Evolutionary conservation across 2,888 invertebrate species (phyloP), one percentile per base, ranked within the genome.

Genomic region (Mythimna ferrago): DNA sequence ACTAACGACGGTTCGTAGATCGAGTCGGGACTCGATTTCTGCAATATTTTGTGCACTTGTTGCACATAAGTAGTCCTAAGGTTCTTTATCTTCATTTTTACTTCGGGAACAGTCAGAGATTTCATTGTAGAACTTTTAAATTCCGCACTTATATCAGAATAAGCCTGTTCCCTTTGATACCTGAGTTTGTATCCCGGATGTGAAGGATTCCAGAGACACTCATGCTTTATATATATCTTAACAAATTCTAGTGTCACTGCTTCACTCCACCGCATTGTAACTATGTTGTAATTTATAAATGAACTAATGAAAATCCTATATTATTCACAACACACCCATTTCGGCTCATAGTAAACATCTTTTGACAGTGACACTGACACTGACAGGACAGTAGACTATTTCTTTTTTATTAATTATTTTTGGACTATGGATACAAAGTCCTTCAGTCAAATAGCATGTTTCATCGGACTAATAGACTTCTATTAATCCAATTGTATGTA

Each of bases 31-130:
- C 90, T 92, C 0, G 95, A 95, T 86, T 93, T 94, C 54, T 92
- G 90, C 35, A 94, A 82, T 78, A 96, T 95, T 89, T 96, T 96
- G 72, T 94, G 91, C 3, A 96, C 91, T 89, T 96, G 93, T 82
- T 96, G 96, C 19, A 90, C 86, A 64, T 96, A 96, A 0, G 96
- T 96, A n/a, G 95, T 94, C 72, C 96, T 89, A 11, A 96, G 87
- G 78, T 94, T 96, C 82, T 95, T 96, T 56, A 96, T 96, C 88
- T 96, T 96, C 81, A 92, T 91, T 87, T 95, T 96, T 2, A 96
- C 93, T 87, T 96, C 96, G 1, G 91, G 89, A n/a, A 93, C 78
- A 32, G 88, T 87, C 44, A 95, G 78, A 14, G 85, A 84, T 85
- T 92, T 95, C 70, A 88, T 89, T 6, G 94, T 92, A 4, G 91